phyloP scores from a whole-genome alignment of 2,888 invertebrate genomes.

The Pterostichus niger region DNA sequence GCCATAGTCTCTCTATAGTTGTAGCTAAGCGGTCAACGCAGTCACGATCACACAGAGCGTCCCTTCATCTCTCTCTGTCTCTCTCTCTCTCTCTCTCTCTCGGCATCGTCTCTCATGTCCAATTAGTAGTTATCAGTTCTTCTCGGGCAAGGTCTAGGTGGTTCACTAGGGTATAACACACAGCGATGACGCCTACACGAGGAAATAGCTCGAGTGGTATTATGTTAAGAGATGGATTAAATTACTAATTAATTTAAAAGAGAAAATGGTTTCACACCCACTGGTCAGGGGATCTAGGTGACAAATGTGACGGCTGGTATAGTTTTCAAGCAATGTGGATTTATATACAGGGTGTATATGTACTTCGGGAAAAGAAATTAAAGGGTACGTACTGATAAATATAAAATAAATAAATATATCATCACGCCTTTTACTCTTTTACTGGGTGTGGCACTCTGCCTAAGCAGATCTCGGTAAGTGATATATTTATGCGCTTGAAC shows the following conservation, averaged over 20 bases:
- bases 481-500: no score
- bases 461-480: no score
- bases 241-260: slow-evolving; percentile 10
- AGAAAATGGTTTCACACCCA: background rate
- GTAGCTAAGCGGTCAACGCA: background rate
- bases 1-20: background rate
- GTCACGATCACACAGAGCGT: background rate
- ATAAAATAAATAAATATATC: no score
- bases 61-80: background rate
- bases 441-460: no score
- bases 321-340: no score
- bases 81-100: background rate
- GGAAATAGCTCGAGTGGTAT: no score
- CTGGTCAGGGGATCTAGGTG: background rate
- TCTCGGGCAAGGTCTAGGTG: background rate
- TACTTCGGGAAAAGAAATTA: no score
- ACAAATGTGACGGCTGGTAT: no score
- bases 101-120: slow-evolving; percentile 9
- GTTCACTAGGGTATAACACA: background rate
- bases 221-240: background rate
- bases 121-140: slow-evolving; percentile 28
- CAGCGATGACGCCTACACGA: background rate
- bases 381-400: no score
- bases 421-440: no score
- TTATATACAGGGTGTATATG: no score